phyloP scores from a whole-genome alignment of 2,797 vertebrate genomes.

The Carcharodon carcharias region DNA sequence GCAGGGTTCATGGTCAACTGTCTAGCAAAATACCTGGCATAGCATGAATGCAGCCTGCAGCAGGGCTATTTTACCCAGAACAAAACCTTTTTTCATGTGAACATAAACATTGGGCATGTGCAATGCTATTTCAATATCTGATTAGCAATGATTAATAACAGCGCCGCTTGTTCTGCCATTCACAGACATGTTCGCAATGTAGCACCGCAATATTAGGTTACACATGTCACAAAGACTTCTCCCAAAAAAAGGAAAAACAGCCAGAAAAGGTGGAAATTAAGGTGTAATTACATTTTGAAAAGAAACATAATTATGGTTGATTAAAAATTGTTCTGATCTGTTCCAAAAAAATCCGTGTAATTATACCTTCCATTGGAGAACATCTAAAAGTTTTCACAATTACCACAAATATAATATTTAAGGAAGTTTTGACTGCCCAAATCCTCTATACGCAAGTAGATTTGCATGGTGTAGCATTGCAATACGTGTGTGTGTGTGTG shows the following conservation, averaged over 20 bases:
- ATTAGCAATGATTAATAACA: constrained; percentile 28
- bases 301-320: constrained; percentile 18
- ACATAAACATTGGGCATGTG: background rate
- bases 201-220: background rate
- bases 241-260: too few relatives aligned
- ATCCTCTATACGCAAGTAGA: background rate
- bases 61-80: background rate
- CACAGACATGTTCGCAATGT: background rate
- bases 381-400: background rate
- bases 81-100: constrained; percentile 15
- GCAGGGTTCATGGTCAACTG: constrained; percentile 43
- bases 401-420: background rate
- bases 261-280: constrained; percentile 1
- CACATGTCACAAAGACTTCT: constrained; percentile 10
- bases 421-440: background rate
- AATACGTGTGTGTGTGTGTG: background rate
- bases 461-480: background rate
- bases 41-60: background rate
- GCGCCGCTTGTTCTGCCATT: background rate
- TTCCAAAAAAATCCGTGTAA: background rate
- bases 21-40: background rate
- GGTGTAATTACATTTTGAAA: background rate
- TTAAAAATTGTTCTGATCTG: constrained; percentile 10
- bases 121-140: constrained; percentile 17
- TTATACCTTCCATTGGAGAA: background rate